Evolutionary conservation across 2,113 vertebrate species (phyloP).

Genomic region (Notothenia rossii): DNA sequence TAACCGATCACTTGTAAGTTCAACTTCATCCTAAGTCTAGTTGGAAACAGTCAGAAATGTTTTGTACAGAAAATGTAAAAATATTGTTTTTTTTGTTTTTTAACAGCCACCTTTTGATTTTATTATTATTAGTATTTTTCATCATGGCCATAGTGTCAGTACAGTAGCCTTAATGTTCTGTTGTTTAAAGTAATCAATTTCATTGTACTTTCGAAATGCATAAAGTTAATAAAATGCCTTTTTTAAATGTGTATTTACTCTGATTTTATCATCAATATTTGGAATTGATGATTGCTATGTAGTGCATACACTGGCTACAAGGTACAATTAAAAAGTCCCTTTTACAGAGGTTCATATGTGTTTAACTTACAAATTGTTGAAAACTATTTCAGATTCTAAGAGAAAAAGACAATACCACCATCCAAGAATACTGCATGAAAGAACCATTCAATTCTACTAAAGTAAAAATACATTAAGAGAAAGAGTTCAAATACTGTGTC

Average conservation of each 20-base stretch:
- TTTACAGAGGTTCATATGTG: neutral
- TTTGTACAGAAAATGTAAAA: constrained; percentile 62
- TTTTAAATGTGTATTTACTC: constrained; percentile 35
- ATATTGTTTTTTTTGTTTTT: constrained; percentile 29
- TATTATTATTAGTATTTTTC: constrained; percentile 18
- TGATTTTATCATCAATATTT: constrained; percentile 22
- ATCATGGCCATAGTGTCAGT: constrained; percentile 30
- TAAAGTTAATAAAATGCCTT: constrained; percentile 53
- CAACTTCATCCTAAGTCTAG: constrained; percentile 17
- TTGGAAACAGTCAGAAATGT: constrained; percentile 22
- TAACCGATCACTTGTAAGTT: constrained; percentile 42
- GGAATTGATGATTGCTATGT: neutral
- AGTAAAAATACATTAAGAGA: no score
- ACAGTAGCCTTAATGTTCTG: constrained; percentile 36
- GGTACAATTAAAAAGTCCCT: neutral
- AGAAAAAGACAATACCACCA: no score
- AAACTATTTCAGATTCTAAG: no score
- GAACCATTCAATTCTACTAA: no score
- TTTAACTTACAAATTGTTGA: no score
- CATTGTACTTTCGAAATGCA: constrained; percentile 36
- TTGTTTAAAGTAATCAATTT: constrained; percentile 21
- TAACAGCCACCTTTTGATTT: neutral
- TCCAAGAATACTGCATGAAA: no score
- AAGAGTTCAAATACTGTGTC: no score
- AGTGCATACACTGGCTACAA: neutral